A percentile compares a stretch with the other conserved stretches of the same genome.
Evolutionary conservation across 2,888 invertebrate genomes (phyloP).

Genomic region (Eristalinus sepulchralis): DNA sequence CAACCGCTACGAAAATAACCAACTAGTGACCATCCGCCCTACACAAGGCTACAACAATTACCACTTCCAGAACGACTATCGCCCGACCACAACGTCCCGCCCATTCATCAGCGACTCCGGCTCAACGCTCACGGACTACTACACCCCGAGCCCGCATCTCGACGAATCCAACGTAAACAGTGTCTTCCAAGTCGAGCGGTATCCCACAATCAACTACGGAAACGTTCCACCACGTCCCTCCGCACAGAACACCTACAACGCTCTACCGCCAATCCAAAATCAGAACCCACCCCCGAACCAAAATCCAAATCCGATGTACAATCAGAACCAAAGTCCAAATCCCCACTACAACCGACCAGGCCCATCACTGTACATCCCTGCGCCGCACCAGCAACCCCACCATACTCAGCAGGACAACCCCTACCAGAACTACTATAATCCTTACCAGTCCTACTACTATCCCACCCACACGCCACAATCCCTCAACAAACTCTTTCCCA

Average conservation of each 20-base stretch:
- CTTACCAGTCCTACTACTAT: constrained; percentile 40
- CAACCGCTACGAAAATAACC: constrained; percentile 61
- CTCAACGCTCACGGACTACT: constrained; percentile 75
- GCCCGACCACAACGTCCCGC: constrained; percentile 35
- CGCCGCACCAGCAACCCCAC: neutral
- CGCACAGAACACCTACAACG: neutral
- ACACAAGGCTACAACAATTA: constrained; percentile 48
- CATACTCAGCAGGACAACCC: constrained; percentile 5
- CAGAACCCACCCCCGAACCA: neutral
- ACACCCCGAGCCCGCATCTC: constrained; percentile 79
- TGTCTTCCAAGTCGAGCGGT: constrained; percentile 76
- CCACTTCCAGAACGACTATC: constrained; percentile 13
- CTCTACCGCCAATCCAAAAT: neutral
- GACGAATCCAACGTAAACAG: constrained; percentile 77
- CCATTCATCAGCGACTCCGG: constrained; percentile 74
- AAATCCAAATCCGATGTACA: neutral
- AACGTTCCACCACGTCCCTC: constrained; percentile 71
- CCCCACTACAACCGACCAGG: constrained; percentile 26
- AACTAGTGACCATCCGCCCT: constrained; percentile 48
- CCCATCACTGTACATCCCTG: neutral
- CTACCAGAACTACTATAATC: constrained; percentile 45
- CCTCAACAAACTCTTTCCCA: constrained; percentile 71
- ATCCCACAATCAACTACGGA: constrained; percentile 74
- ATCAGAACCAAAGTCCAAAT: neutral
- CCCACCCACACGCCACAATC: neutral